Base-by-base conservation (phyloP, 1,140 invertebrate species). In the Lepeophtheirus salmonis region DNA sequence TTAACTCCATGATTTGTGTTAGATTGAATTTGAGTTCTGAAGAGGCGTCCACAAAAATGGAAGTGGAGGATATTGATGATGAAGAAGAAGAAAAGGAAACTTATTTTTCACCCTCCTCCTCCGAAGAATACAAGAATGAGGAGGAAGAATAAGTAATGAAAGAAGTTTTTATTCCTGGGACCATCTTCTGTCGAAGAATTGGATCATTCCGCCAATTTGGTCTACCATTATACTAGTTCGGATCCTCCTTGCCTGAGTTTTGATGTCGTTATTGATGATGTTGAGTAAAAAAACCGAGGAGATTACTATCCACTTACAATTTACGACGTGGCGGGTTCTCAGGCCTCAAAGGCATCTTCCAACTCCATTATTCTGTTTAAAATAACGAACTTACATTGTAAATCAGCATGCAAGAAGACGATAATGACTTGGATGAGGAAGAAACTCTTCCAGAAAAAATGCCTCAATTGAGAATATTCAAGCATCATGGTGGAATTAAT, bases 241-340 rank as follows among this genome's bases (percentile, higher is more conserved):
- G 84, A 83, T 2, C 80, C 84, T n/a, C 88, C 89, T 1, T 95
- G 89, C 69, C 73, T 94, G 6, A 92, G 87, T 72, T 95, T 95
- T 69, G 89, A 94, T 69, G 76, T 94, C 2, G 76, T 94, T 55
- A 82, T 83, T 64, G 79, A 83, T 66, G 72, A 73, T 63, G 71
- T 91, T n/a, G n/a, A n/a, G 16, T 90, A 89, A 14, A 75, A 78
- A n/a, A 76, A 78, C 17, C 73, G 90, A 65, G 70, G 70, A 13
- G 78, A 83, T 58, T 70, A 73, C n/a, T 89, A 79, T 74, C 91
- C 90, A 0, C 67, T 89, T 66, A 84, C 83, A 10, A 79, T 83
- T 51, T 92, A 89, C 67, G 71, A 89, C 49, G 80, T 90, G 23
- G 80, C 85, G 60, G 90, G 92, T 13, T 94, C 90, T 1, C 90